Evolutionary conservation across 2,888 invertebrate species (phyloP).

Genomic region (Amiota mariae): DNA sequence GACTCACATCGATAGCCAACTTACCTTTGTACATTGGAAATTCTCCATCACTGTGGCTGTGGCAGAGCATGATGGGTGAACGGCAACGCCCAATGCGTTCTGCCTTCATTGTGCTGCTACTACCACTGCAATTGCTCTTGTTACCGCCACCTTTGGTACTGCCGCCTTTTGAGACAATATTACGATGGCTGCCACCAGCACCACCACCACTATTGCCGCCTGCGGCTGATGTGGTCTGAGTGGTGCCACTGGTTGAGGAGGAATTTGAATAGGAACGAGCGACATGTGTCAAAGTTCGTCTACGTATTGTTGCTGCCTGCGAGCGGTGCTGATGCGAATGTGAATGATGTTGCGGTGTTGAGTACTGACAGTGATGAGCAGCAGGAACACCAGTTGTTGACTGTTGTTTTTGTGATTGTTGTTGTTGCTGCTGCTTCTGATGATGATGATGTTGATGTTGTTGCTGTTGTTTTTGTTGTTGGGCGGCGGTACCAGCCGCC

Average conservation of each 20-base stretch:
- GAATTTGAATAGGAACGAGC: slow-evolving; percentile 64
- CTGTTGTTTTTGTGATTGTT: slow-evolving; percentile 28
- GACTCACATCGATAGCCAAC: slow-evolving; percentile 33
- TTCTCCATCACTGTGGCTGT: slow-evolving; percentile 89
- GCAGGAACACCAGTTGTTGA: slow-evolving; percentile 8
- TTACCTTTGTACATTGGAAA: slow-evolving; percentile 88
- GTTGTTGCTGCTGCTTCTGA: slow-evolving; percentile 32
- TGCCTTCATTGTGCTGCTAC: slow-evolving; percentile 58
- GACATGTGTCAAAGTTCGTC: slow-evolving; percentile 67
- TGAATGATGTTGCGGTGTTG: slow-evolving; percentile 62
- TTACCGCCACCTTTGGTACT: slow-evolving; percentile 25
- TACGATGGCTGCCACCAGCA: slow-evolving; percentile 14
- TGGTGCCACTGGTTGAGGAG: slow-evolving; percentile 3
- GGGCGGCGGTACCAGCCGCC: slow-evolving; percentile 24
- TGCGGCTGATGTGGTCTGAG: slow-evolving; percentile 47
- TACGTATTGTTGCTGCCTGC: slow-evolving; percentile 62
- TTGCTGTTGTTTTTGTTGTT: slow-evolving; percentile 27
- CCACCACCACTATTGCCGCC: slow-evolving; percentile 21
- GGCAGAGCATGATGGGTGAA: slow-evolving; percentile 87
- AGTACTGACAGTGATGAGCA: slow-evolving; percentile 58
- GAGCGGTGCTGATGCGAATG: slow-evolving; percentile 48
- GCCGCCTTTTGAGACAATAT: not conserved
- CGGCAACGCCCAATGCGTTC: slow-evolving; percentile 76
- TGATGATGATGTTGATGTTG: slow-evolving; percentile 32
- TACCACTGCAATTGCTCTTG: slow-evolving; percentile 31